These are phyloP conservation scores for Corapipo altera DNA, from an alignment of 2,113 vertebrate genomes.

Conservation along the genomic window DNA sequence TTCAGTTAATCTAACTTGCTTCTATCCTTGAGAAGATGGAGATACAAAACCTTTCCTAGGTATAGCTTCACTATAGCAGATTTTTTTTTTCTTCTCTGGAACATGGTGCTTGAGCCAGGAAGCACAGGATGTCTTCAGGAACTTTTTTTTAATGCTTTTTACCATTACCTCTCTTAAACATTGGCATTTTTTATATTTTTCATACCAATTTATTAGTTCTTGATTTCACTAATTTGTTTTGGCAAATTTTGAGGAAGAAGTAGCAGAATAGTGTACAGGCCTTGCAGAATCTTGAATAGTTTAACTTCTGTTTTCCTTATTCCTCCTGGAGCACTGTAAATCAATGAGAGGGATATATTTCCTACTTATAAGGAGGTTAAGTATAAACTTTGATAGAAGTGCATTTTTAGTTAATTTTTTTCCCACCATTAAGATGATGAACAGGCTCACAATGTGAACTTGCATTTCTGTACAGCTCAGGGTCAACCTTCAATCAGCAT, in stretches of 20 bases:
- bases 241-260: background rate
- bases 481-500: constrained; percentile 36
- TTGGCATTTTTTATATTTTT: background rate
- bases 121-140: background rate
- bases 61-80: background rate
- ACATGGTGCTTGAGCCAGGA: background rate
- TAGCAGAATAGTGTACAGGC: background rate
- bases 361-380: background rate
- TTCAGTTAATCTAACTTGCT: background rate
- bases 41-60: background rate
- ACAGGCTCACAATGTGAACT: background rate
- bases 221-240: background rate
- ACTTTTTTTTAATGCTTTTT: background rate
- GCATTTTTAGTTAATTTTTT: background rate
- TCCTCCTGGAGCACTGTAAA: background rate
- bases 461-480: constrained; percentile 7
- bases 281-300: background rate
- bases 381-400: background rate
- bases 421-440: background rate
- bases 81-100: background rate
- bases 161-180: background rate
- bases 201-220: background rate
- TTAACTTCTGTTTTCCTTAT: background rate
- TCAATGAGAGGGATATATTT: background rate
- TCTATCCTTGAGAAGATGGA: background rate